Conservation (phyloP, 2,113 vertebrate species). For the Microcebus ravelobensis region DNA sequence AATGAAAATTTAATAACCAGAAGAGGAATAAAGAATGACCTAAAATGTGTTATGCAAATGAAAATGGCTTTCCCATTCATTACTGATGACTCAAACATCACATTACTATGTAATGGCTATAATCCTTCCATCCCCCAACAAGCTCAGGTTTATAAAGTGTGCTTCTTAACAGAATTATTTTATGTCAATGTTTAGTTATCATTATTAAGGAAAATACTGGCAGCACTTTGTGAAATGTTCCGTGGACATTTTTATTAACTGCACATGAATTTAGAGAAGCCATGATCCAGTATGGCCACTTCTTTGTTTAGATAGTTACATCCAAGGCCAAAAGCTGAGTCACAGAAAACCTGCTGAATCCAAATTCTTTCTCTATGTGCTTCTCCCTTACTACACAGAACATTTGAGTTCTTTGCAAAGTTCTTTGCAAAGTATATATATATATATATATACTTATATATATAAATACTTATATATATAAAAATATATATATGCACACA, state of each 20-base stretch:
- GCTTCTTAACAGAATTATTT: constrained; percentile 56
- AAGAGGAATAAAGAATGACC: neutral
- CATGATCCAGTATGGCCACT: neutral
- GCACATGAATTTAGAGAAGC: constrained; percentile 22
- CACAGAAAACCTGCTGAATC: constrained; percentile 40
- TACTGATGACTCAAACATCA: neutral
- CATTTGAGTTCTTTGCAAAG: neutral
- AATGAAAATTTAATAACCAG: neutral
- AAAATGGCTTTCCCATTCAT: neutral
- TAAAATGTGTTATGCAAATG: neutral
- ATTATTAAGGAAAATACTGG: constrained; percentile 56
- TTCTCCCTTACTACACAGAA: neutral
- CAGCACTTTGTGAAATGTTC: constrained; percentile 35
- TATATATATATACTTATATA: neutral
- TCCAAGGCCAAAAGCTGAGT: constrained; percentile 19
- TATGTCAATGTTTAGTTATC: constrained; percentile 54
- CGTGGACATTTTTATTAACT: constrained; percentile 60
- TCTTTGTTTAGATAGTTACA: constrained; percentile 12
- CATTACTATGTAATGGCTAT: neutral
- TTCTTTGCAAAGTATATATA: neutral
- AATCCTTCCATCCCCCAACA: neutral
- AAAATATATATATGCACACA: neutral
- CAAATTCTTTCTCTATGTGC: neutral
- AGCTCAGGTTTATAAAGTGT: constrained; percentile 24
- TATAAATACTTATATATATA: neutral